Evolutionary conservation across 1,140 invertebrate genomes (phyloP), one percentile per base, ranked within the genome.

Genomic region (Drosophila ficusphila): DNA sequence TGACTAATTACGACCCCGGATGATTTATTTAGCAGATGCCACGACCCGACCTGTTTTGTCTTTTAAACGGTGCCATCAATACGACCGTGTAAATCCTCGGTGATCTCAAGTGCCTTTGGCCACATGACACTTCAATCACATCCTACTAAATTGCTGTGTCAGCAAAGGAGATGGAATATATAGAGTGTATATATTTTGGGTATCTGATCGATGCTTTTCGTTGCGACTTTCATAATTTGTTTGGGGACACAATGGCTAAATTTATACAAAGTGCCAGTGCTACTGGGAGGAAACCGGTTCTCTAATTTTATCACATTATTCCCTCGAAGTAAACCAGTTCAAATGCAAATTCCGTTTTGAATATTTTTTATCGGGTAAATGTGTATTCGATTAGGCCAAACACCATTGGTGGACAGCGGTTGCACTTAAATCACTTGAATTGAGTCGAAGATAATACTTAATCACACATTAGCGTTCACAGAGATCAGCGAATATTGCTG

Each of bases 1-100:
- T 90, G 86, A 89, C 86, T 89, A 89, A 89, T 89, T 89, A 89
- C 77, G 82, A 69, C 60, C 67, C 48, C 61, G 71, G 71, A 89
- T 89, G 86, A 89, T 89, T 89, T 89, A 89, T 90, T 83, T 78
- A 81, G 70, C 67, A 79, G 75, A 67, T 67, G 74, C 51, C 73
- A 54, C 78, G 79, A 75, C 69, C 76, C 47, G 52, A 81, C 65
- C 54, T 51, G 65, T 68, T 53, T 77, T 61, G 67, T 29, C 68
- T 48, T 52, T 71, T 71, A 78, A 88, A 86, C 47, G 76, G 53
- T 56, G 56, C 76, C 73, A 82, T 83, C 69, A 76, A 82, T 57
- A 53, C 16, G 11, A 19, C 11, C 19, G 25, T 6, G 21, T 51
- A 51, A 48, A 31, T 29, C 25, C 42, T 23, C 34, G 7, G 16